Conservation (phyloP, 2,113 vertebrate genomes). For the Hippocampus zosterae region DNA sequence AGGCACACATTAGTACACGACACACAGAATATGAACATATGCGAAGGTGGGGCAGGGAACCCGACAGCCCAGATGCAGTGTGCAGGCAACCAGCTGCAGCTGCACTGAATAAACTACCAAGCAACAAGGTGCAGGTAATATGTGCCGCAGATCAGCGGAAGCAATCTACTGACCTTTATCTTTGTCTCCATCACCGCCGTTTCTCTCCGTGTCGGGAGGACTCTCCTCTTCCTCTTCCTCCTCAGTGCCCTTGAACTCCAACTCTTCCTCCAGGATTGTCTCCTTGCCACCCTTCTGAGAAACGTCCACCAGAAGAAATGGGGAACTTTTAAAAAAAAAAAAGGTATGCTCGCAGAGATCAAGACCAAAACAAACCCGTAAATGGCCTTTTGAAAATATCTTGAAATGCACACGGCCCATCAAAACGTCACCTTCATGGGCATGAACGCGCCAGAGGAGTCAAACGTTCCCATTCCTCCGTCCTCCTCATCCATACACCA, state of each 20-base stretch:
- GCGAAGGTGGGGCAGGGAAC: too few relatives aligned
- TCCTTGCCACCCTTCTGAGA: conserved; percentile 83
- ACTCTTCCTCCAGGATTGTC: conserved; percentile 80
- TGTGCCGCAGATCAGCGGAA: background rate
- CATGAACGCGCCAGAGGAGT: conserved; percentile 88
- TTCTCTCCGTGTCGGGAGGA: conserved; percentile 36
- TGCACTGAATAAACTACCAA: background rate
- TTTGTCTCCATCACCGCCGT: conserved; percentile 55
- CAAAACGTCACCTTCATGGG: conserved; percentile 75
- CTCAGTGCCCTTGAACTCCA: conserved; percentile 83
- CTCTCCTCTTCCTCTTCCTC: conserved; percentile 65
- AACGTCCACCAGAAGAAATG: background rate
- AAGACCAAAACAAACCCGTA: background rate
- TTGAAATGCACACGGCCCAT: background rate
- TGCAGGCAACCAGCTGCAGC: too few relatives aligned
- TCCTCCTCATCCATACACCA: conserved; percentile 91
- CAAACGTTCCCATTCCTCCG: conserved; percentile 88
- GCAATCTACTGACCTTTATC: conserved; percentile 55
- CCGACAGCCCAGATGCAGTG: too few relatives aligned
- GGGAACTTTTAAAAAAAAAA: background rate
- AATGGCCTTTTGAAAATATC: too few relatives aligned
- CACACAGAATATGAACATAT: too few relatives aligned
- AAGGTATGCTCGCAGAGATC: background rate
- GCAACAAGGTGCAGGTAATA: background rate
- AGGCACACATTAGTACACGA: too few relatives aligned